Evolutionary conservation across 2,888 invertebrate species (phyloP).

Genomic region (Pristionchus arcanus): DNA sequence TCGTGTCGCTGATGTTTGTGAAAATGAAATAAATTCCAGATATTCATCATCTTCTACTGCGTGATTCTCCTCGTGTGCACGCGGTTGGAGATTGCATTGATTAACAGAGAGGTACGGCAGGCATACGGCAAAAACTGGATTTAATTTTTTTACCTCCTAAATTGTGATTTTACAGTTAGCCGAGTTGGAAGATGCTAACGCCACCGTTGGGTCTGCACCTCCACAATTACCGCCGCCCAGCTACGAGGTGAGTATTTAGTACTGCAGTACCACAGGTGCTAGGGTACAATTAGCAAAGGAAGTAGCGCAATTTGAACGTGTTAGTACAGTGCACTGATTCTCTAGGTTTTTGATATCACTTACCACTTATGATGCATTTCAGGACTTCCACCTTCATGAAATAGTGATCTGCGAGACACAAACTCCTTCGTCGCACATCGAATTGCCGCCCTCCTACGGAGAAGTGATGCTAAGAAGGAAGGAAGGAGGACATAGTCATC

Average conservation of each 20-base stretch:
- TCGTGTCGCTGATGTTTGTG: not conserved
- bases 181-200: not conserved
- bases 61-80: not conserved
- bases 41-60: not conserved
- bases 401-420: not conserved
- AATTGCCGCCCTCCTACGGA: not conserved
- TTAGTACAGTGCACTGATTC: no score
- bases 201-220: not conserved
- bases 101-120: conserved; percentile 5
- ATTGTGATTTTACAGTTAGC: not conserved
- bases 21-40: not conserved
- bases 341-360: no score
- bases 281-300: no score
- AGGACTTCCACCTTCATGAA: no score
- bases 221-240: not conserved
- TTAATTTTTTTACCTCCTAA: not conserved
- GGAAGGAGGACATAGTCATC: not conserved
- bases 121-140: no score
- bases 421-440: not conserved
- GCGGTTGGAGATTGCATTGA: not conserved
- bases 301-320: no score
- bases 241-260: not conserved
- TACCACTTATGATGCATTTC: no score
- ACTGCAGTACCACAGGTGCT: no score
- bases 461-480: not conserved